Percentiles rank a stretch among this genome's conserved stretches.
Evolutionary conservation across 2,113 vertebrate species (phyloP).

Genomic region (Amphilophus citrinellus): DNA sequence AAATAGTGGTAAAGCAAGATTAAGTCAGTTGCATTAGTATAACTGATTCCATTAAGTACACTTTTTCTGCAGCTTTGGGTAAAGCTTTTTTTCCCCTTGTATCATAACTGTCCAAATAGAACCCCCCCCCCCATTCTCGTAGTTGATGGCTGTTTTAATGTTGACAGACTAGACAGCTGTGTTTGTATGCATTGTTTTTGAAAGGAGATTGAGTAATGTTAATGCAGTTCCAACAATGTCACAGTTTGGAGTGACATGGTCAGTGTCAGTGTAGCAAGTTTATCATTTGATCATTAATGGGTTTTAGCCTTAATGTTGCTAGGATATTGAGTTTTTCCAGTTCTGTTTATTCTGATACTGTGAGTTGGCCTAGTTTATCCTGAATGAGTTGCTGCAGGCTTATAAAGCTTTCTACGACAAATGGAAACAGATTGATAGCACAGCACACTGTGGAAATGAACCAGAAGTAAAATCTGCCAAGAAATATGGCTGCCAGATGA

Average conservation of each 20-base stretch:
- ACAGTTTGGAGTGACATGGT: background rate
- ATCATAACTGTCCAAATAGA: too few relatives aligned
- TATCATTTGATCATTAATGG: background rate
- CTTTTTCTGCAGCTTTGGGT: background rate
- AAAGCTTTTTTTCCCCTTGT: too few relatives aligned
- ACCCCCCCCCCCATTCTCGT: background rate
- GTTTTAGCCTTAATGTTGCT: background rate
- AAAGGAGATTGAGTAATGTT: background rate
- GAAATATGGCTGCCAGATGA: background rate
- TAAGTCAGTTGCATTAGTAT: background rate
- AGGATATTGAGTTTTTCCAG: background rate
- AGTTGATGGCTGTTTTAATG: background rate
- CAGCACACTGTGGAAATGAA: background rate
- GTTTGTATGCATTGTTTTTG: background rate
- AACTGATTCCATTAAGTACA: background rate
- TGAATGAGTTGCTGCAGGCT: background rate
- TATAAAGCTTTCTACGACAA: background rate
- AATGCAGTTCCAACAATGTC: background rate
- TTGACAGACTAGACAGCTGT: background rate
- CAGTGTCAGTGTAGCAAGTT: background rate
- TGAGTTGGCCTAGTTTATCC: background rate
- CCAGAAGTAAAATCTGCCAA: background rate
- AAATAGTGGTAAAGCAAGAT: background rate
- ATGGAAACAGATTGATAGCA: background rate
- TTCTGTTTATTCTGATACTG: background rate